A percentile compares a stretch with the other conserved stretches of the same genome.
Evolutionary conservation across 35 echinoderm and acorn worm species (phyloP).

Genomic region (Nesometra sesokonis): DNA sequence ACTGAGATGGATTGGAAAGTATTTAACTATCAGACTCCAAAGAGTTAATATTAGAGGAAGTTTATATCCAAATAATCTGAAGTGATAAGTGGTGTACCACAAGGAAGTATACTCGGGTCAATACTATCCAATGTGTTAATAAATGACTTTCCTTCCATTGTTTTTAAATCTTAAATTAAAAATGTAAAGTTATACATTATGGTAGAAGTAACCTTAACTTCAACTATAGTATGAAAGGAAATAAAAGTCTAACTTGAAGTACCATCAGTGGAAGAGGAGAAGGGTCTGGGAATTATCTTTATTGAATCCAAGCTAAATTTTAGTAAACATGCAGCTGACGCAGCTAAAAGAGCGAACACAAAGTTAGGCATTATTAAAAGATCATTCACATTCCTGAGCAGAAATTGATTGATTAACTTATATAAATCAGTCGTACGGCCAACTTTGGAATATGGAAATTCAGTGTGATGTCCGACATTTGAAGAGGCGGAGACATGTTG

Average conservation of each 20-base stretch:
- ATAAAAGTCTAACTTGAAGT: not conserved
- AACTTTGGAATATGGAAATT: too few relatives aligned
- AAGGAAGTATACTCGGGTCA: too few relatives aligned
- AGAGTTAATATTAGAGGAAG: not conserved
- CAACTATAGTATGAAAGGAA: not conserved
- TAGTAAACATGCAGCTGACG: not conserved
- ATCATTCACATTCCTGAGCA: not conserved
- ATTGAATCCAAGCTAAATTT: not conserved
- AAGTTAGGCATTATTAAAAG: too few relatives aligned
- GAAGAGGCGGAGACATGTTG: too few relatives aligned
- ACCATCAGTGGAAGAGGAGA: not conserved
- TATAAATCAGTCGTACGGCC: too few relatives aligned
- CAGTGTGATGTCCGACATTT: too few relatives aligned
- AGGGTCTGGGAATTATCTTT: not conserved
- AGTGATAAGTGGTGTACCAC: not conserved
- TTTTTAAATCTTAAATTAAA: not conserved
- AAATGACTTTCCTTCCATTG: not conserved
- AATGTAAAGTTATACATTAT: not conserved
- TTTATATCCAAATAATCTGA: not conserved
- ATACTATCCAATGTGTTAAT: not conserved
- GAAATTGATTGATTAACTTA: too few relatives aligned
- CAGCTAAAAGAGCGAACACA: conserved; percentile 1
- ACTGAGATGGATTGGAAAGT: not conserved
- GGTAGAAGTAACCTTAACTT: not conserved
- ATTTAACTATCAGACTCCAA: not conserved